Conservation (phyloP, 1,140 invertebrate species). For the Pseudomyrmex gracilis region DNA sequence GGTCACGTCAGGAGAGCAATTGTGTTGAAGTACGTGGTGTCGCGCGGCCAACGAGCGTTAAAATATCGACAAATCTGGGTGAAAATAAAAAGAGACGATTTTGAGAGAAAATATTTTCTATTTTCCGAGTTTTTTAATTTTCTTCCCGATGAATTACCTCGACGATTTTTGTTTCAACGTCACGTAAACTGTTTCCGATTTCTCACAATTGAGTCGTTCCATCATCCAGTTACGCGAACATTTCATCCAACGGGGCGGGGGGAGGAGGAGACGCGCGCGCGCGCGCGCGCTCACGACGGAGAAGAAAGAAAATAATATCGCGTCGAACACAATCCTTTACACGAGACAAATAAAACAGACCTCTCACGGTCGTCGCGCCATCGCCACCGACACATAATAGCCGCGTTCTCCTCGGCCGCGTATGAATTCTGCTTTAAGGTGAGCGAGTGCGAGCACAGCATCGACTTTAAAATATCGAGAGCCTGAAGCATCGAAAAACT, state of each 20-base stretch:
- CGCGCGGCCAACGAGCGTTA: neutral
- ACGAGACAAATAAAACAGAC: conserved; percentile 68
- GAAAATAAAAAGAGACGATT: neutral
- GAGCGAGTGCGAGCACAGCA: conserved; percentile 34
- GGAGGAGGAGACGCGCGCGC: no score
- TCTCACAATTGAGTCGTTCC: no score
- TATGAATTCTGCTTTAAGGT: conserved; percentile 59
- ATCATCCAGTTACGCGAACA: no score
- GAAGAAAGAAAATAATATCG: conserved; percentile 66
- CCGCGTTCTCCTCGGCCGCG: conserved; percentile 67
- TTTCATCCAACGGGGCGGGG: no score
- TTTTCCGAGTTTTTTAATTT: no score
- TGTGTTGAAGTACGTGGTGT: no score
- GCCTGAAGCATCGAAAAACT: neutral
- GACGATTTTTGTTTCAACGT: no score
- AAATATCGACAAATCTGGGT: neutral
- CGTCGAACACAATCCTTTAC: conserved; percentile 35
- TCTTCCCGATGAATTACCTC: no score
- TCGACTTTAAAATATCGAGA: conserved; percentile 11
- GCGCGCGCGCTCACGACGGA: neutral
- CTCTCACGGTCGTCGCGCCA: conserved; percentile 63
- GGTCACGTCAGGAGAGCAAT: no score
- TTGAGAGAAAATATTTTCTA: no score
- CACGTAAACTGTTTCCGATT: no score
- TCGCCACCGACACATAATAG: conserved; percentile 65